Evolutionary conservation across 2,888 invertebrate species (phyloP), one percentile per base, ranked within the genome.

Genomic region (Schrankia costaestrigalis): DNA sequence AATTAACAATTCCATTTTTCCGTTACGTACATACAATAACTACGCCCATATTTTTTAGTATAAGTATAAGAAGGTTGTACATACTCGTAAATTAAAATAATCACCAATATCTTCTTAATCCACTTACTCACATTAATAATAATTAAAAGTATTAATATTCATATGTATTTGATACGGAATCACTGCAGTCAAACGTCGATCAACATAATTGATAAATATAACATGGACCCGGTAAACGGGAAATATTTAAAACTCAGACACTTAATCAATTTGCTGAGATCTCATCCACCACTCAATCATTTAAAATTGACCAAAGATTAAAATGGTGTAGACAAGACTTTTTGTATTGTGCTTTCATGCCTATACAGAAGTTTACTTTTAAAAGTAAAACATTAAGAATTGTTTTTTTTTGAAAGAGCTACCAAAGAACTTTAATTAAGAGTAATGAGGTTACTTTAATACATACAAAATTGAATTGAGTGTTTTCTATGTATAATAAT

Each of bases 141-240:
- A 54, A 65, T 67, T 68, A 63, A 37, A 48, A 32, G 40, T 54
- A 48, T 67, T 62, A 58, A 54, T 46, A 33, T 41, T 46, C 55
- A 43, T 61, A 63, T 54, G 61, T 61, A 52, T 65, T 63, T 63
- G 62, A 61, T 63, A 61, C 55, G 37, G 51, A 58, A 63, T 65
- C 58, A 41, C 39, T 55, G 54, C 59, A 71, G 64, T 65, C 67
- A 70, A 62, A 71, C 63, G 75, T 81, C 81, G 73, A 81, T 83
- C 80, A 81, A 65, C 49, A 75, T 80, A 83, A 85, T 83, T 82
- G 81, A 83, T 83, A 77, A 81, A n/a, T 79, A 77, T 76, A 55
- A 53, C 46, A 41, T 54, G 41, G 33, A 31, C 52, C 46, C 58
- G 62, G 59, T 74, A 74, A 79, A 74, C 65, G 69, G 67, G 70